phyloP scores from a whole-genome alignment of 2,797 vertebrate species.

The Acrocephalus scirpaceus region DNA sequence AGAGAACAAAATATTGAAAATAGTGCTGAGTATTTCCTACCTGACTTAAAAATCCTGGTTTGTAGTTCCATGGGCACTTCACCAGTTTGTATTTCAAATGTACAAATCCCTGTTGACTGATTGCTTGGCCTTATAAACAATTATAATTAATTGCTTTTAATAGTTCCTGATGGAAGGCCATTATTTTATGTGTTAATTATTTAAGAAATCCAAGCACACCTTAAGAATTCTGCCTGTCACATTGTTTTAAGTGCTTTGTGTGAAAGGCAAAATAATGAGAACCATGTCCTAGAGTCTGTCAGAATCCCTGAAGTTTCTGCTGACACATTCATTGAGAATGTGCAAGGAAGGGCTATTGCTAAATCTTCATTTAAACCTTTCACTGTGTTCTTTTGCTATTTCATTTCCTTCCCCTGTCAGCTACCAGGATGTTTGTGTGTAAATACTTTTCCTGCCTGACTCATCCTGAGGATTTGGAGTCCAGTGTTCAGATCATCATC shows the following conservation, averaged over 20 bases:
- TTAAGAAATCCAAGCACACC: neutral
- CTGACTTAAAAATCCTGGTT: neutral
- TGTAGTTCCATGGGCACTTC: neutral
- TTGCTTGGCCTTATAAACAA: neutral
- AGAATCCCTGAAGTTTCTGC: neutral
- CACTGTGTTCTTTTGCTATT: neutral
- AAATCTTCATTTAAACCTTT: conserved; percentile 29
- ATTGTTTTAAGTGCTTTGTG: neutral
- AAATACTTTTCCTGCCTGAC: conserved; percentile 42
- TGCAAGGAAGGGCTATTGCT: neutral
- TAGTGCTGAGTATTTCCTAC: neutral
- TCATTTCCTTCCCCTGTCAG: conserved; percentile 37
- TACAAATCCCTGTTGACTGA: neutral
- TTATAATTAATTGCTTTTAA: neutral
- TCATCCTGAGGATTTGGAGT: neutral
- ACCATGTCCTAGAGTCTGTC: neutral
- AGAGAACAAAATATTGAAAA: neutral
- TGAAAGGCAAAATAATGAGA: neutral
- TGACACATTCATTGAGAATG: neutral
- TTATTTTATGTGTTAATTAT: neutral
- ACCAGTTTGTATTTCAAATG: neutral
- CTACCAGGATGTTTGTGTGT: conserved; percentile 42
- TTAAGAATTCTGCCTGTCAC: rapidly evolving
- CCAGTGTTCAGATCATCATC: neutral
- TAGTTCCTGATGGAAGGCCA: neutral